phyloP scores from a whole-genome alignment of 2,797 vertebrate species.

The Emydoidea blandingii region DNA sequence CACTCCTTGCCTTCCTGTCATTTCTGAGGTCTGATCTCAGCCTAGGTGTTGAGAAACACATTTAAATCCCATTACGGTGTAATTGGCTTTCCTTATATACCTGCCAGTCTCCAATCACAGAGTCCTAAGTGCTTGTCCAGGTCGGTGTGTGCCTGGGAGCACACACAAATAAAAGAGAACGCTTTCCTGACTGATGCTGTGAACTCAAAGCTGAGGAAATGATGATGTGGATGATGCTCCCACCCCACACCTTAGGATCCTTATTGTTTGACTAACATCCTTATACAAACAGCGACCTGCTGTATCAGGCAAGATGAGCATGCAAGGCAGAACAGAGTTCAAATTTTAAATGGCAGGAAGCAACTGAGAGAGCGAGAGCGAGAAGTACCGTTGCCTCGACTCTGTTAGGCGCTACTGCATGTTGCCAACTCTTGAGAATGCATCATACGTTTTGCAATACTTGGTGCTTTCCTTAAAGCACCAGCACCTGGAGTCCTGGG shows the following conservation, averaged over 20 bases:
- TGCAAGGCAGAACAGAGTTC: not conserved
- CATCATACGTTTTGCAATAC: not conserved
- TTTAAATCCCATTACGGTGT: not conserved
- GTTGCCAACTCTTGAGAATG: not conserved
- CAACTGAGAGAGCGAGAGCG: not conserved
- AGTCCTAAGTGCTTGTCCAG: not conserved
- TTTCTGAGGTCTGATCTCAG: constrained; percentile 25
- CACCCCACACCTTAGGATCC: rapidly evolving
- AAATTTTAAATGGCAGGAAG: rapidly evolving
- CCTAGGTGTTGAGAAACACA: not conserved
- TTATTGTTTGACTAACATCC: rapidly evolving
- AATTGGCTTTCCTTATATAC: constrained; percentile 29
- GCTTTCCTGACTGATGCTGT: not conserved
- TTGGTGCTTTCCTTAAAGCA: rapidly evolving
- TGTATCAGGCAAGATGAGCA: not conserved
- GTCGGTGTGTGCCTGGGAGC: not conserved
- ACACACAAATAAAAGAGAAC: rapidly evolving
- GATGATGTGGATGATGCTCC: not conserved
- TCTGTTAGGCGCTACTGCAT: not conserved
- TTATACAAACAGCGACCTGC: not conserved
- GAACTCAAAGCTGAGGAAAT: not conserved
- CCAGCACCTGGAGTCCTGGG: not conserved
- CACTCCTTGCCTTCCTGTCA: constrained; percentile 17
- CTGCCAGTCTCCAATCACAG: not conserved
- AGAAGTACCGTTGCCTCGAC: not conserved